phyloP scores from a whole-genome alignment of 2,113 vertebrate species.

The Spea multiplicata region DNA sequence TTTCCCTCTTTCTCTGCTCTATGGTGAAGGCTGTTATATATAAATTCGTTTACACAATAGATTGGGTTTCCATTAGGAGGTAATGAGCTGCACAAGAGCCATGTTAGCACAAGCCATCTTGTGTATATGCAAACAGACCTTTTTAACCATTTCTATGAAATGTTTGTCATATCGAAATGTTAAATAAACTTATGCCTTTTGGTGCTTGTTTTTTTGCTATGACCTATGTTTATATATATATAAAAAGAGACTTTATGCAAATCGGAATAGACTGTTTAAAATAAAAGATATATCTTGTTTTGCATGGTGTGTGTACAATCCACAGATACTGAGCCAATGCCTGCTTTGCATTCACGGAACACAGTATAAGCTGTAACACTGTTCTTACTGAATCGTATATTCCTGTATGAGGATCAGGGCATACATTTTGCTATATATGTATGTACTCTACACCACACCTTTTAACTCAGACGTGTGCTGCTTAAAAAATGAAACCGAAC shows the following conservation, averaged over 20 bases:
- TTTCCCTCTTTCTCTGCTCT: background rate
- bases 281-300: too few species aligned
- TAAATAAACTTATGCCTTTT: slow-evolving; percentile 60
- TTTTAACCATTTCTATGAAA: slow-evolving; percentile 81
- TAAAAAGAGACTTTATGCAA: too few species aligned
- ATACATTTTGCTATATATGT: too few species aligned
- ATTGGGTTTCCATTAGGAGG: slow-evolving; percentile 53
- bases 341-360: too few species aligned
- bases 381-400: too few species aligned
- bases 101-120: slow-evolving; percentile 56
- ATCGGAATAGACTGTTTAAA: too few species aligned
- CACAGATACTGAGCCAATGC: too few species aligned
- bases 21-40: background rate
- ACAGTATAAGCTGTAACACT: too few species aligned
- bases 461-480: background rate
- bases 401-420: too few species aligned
- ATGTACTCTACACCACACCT: background rate
- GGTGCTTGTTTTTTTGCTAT: background rate
- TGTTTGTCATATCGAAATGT: slow-evolving; percentile 63
- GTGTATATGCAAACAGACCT: slow-evolving; percentile 62
- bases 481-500: slow-evolving; percentile 31
- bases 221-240: too few species aligned
- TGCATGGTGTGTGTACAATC: too few species aligned
- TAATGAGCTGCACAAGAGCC: slow-evolving; percentile 54
- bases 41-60: background rate